A percentile compares a stretch with the other conserved stretches of the same genome.
Conservation (phyloP, 1,140 invertebrate genomes). For the Liolophura sinensis region DNA sequence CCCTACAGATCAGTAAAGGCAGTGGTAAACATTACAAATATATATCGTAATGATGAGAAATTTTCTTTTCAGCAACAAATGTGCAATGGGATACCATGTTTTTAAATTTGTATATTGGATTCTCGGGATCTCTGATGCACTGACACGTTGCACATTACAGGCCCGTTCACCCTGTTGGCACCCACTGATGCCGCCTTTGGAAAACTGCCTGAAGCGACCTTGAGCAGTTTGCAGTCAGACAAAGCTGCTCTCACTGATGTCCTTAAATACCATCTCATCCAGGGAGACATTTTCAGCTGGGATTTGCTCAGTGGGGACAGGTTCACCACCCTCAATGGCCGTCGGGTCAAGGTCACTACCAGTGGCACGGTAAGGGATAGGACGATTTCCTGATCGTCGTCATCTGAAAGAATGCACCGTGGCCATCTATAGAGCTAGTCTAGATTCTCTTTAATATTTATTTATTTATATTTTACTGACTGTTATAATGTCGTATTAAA, state of each 20-base stretch:
- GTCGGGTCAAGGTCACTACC: constrained; percentile 29
- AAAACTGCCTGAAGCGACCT: constrained; percentile 66
- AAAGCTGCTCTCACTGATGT: constrained; percentile 71
- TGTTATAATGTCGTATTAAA: too few species aligned
- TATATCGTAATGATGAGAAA: too few species aligned
- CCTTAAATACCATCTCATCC: constrained; percentile 75
- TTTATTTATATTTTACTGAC: too few species aligned
- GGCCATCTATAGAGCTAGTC: too few species aligned
- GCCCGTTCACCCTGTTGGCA: constrained; percentile 79
- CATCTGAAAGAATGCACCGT: too few species aligned
- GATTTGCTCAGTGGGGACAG: constrained; percentile 26
- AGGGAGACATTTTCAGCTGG: constrained; percentile 26
- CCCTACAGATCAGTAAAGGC: too few species aligned
- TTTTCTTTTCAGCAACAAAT: too few species aligned
- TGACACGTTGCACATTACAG: constrained; percentile 21
- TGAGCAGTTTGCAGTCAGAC: constrained; percentile 65
- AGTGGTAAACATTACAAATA: too few species aligned
- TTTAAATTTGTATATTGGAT: too few species aligned
- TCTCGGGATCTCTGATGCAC: too few species aligned
- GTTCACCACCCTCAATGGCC: constrained; percentile 33
- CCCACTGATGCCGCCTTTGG: constrained; percentile 80
- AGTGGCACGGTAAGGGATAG: constrained; percentile 10
- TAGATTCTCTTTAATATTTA: constrained; percentile 17
- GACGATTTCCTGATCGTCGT: too few species aligned
- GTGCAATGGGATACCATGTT: too few species aligned